Percentiles rank a stretch among this genome's conserved stretches.
Conservation (phyloP, 2,113 vertebrate genomes). For the Phylloscopus trochilus region DNA sequence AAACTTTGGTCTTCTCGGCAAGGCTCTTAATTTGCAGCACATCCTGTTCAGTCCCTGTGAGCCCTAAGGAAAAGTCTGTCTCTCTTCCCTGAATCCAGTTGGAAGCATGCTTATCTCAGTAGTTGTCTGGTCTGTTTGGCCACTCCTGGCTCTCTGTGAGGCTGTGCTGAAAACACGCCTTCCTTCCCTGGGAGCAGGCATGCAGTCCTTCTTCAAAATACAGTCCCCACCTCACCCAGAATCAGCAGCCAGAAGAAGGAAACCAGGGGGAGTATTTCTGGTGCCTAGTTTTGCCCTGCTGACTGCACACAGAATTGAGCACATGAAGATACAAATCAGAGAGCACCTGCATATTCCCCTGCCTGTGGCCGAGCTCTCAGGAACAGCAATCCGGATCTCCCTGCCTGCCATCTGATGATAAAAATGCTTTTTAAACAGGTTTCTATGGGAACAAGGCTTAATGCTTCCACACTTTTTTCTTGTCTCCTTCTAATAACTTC, state of each 20-base stretch:
- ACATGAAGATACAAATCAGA: background rate
- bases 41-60: background rate
- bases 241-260: background rate
- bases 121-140: background rate
- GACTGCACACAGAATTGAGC: background rate
- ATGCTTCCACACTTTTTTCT: background rate
- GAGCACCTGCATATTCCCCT: background rate
- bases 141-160: background rate
- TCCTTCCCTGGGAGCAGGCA: background rate
- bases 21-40: background rate
- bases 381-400: accelerated
- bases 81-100: background rate
- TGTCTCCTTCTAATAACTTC: background rate
- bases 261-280: accelerated
- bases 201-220: background rate
- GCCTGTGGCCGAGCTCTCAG: background rate
- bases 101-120: background rate
- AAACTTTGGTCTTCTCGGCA: background rate
- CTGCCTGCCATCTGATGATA: background rate
- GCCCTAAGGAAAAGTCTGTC: background rate
- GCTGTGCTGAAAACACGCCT: background rate
- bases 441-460: constrained; percentile 42
- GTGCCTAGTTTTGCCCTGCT: background rate
- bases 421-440: constrained; percentile 6
- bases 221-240: background rate